phyloP scores from a whole-genome alignment of 1,140 invertebrate species.

The Ylistrum balloti region DNA sequence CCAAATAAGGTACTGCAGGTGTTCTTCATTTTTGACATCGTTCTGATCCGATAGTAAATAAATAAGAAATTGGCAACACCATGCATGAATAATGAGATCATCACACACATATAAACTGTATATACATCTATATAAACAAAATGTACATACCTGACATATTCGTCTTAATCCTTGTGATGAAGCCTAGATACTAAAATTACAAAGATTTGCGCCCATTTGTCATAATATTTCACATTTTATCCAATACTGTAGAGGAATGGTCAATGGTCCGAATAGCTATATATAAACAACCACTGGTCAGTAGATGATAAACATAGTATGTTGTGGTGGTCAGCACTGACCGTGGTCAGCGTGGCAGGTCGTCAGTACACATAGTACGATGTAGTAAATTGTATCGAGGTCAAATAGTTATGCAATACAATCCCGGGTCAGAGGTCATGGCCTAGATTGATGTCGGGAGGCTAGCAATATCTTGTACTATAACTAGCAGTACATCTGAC shows the following conservation, averaged over 20 bases:
- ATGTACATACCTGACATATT: conserved; percentile 2
- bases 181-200: not conserved
- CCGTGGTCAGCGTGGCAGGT: not conserved
- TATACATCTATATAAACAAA: not conserved
- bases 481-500: not conserved
- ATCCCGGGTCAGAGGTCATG: not conserved
- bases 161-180: not conserved
- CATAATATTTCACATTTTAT: not conserved
- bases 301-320: not conserved
- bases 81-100: not conserved
- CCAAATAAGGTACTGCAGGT: not conserved
- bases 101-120: not conserved
- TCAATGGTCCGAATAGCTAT: not conserved
- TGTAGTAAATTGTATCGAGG: conserved; percentile 26
- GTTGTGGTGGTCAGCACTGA: not conserved
- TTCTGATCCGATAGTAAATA: not conserved
- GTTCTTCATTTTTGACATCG: not conserved
- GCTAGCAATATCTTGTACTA: too few relatives aligned
- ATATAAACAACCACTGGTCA: not conserved
- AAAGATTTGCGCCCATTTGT: not conserved
- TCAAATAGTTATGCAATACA: conserved; percentile 35
- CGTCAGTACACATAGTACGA: not conserved
- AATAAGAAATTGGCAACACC: not conserved
- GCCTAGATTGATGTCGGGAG: not conserved
- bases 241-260: not conserved